Evolutionary conservation across 2,113 vertebrate genomes (phyloP).

Genomic region (Illadopsis cleaveri): DNA sequence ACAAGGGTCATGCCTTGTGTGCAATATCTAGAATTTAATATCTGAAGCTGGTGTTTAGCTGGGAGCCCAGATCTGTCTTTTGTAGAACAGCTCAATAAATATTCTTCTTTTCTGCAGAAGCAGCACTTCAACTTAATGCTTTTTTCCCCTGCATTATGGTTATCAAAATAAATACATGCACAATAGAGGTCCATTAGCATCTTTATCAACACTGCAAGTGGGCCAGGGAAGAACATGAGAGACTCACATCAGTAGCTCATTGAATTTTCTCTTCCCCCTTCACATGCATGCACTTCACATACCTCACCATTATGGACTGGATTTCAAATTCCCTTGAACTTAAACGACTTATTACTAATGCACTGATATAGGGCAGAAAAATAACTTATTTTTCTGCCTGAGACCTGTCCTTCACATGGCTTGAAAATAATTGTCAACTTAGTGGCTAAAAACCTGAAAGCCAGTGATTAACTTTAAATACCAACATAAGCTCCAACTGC

Average conservation of each 20-base stretch:
- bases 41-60: not conserved
- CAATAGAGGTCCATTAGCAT: conserved; percentile 21
- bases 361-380: not conserved
- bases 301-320: not conserved
- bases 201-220: not conserved
- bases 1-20: not conserved
- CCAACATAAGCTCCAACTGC: not conserved
- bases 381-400: not conserved
- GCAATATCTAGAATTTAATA: not conserved
- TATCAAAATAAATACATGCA: not conserved
- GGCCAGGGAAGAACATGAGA: not conserved
- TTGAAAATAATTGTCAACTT: conserved; percentile 19
- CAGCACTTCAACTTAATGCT: not conserved
- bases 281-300: not conserved
- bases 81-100: not conserved
- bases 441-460: conserved; percentile 3
- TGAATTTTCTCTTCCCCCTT: not conserved
- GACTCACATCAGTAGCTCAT: not conserved
- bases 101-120: not conserved
- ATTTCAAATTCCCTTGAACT: not conserved
- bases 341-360: not conserved
- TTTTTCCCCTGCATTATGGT: not conserved
- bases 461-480: conserved; percentile 22
- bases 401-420: not conserved
- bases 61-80: not conserved